Percentiles rank a stretch among this genome's conserved stretches.
Evolutionary conservation across 2,888 invertebrate species (phyloP).

Genomic region (Limulus polyphemus): DNA sequence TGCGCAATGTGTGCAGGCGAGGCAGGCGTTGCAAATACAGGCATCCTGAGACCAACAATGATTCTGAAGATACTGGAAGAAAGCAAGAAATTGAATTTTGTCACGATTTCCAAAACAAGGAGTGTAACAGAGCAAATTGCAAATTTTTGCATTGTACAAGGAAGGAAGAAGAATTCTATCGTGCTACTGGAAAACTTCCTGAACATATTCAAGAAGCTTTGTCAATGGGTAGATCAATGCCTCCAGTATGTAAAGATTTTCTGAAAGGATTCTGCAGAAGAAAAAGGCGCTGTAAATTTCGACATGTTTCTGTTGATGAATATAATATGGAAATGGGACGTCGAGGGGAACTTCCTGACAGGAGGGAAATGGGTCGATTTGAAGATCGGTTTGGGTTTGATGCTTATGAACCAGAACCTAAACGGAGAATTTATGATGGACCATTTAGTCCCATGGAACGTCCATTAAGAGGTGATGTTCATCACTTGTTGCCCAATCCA

Average conservation of each 20-base stretch:
- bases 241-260: constrained; percentile 50
- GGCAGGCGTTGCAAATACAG: constrained; percentile 48
- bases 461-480: constrained; percentile 2
- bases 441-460: constrained; percentile 5
- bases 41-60: constrained; percentile 38
- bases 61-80: constrained; percentile 34
- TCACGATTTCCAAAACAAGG: constrained; percentile 54
- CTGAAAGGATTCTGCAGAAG: constrained; percentile 47
- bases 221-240: constrained; percentile 29
- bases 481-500: constrained; percentile 3
- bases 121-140: constrained; percentile 58
- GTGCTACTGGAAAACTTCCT: constrained; percentile 57
- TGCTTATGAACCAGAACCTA: constrained; percentile 26
- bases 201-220: constrained; percentile 40
- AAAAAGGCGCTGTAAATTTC: constrained; percentile 42
- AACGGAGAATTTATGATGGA: constrained; percentile 20
- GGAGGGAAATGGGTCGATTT: constrained; percentile 9
- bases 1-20: constrained; percentile 47
- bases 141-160: constrained; percentile 63
- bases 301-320: constrained; percentile 33
- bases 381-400: constrained; percentile 18
- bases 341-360: background rate
- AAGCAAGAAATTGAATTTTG: constrained; percentile 40
- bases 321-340: constrained; percentile 9
- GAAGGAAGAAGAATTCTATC: constrained; percentile 56